Percentiles rank a stretch among this genome's conserved stretches.
phyloP scores from a whole-genome alignment of 2,888 invertebrate species.

The Pheosia tremula region DNA sequence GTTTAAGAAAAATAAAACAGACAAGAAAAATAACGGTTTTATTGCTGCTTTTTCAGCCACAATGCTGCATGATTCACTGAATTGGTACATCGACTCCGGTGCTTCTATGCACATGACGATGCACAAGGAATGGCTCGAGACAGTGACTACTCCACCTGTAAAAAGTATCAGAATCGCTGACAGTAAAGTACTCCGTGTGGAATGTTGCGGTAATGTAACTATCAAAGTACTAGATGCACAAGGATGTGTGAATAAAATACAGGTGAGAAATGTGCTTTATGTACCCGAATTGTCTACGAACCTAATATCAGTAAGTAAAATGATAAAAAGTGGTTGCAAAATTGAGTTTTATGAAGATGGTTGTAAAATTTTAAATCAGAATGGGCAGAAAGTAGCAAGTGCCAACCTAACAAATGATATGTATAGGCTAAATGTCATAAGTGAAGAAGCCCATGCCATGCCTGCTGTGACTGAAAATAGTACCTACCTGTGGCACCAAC shows the following conservation, averaged over 20 bases:
- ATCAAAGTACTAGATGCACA: neutral
- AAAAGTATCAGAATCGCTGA: conserved; percentile 8
- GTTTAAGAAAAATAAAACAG: no score
- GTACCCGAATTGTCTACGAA: conserved; percentile 4
- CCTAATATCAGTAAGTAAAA: neutral
- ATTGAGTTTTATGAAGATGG: neutral
- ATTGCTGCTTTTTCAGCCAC: no score
- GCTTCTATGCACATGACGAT: conserved; percentile 33
- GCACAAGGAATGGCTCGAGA: conserved; percentile 13
- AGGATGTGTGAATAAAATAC: neutral
- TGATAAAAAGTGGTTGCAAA: neutral
- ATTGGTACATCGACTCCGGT: conserved; percentile 47
- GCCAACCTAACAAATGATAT: neutral
- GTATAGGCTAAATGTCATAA: neutral
- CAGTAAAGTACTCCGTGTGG: conserved; percentile 7
- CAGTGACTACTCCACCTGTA: conserved; percentile 5
- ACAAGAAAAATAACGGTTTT: no score
- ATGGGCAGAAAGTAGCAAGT: neutral
- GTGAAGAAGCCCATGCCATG: no score
- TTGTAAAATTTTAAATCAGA: neutral
- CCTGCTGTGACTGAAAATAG: neutral
- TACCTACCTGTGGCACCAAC: neutral
- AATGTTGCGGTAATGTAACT: neutral
- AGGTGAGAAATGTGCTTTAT: conserved; percentile 3
- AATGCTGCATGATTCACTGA: no score